A percentile compares a stretch with the other conserved stretches of the same genome.
These are phyloP conservation scores for Tor tambroides DNA, from an alignment of 2,113 vertebrate genomes.

Conservation along the genomic window DNA sequence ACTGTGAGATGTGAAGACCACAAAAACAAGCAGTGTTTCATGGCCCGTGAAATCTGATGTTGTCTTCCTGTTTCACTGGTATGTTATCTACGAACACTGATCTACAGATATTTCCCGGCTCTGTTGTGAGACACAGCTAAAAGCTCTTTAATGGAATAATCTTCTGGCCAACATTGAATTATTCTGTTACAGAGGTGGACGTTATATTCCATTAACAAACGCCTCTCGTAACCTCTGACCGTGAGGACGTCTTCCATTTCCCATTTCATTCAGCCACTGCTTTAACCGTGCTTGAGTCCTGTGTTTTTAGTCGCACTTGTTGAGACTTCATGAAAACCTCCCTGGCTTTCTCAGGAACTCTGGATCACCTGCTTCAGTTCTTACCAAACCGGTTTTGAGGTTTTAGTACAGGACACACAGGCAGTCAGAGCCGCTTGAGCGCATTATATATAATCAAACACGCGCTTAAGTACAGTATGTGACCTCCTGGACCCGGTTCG, in stretches of 20 bases:
- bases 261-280: not conserved
- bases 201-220: not conserved
- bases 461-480: too few relatives aligned
- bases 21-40: not conserved
- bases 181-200: not conserved
- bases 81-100: not conserved
- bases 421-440: not conserved
- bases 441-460: not conserved
- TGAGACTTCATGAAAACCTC: not conserved
- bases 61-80: not conserved
- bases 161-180: not conserved
- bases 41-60: not conserved
- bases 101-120: not conserved
- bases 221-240: not conserved
- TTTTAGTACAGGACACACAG: not conserved
- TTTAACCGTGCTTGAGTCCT: not conserved
- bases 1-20: not conserved
- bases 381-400: not conserved
- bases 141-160: not conserved
- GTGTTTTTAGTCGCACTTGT: not conserved
- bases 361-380: not conserved
- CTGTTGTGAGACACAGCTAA: not conserved
- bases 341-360: not conserved
- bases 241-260: not conserved
- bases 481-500: not conserved